phyloP scores from a whole-genome alignment of 2,797 vertebrate species.

The Chelonia mydas region DNA sequence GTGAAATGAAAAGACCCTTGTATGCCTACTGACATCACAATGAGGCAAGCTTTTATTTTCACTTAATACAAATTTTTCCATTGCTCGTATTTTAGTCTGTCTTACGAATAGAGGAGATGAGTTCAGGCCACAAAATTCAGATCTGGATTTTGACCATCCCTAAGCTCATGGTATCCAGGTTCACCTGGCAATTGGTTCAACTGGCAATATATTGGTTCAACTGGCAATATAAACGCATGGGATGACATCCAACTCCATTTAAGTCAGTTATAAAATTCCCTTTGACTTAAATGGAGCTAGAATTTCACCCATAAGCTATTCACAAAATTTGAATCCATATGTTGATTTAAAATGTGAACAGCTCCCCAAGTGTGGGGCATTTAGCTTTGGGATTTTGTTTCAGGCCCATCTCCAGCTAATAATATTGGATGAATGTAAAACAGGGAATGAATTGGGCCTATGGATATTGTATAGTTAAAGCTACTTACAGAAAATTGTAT shows the following conservation, averaged over 20 bases:
- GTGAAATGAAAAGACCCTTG: not conserved
- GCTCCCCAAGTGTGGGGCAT: not conserved
- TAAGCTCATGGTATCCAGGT: not conserved
- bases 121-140: not conserved
- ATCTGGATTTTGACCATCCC: not conserved
- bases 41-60: not conserved
- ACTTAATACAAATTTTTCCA: not conserved
- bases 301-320: not conserved
- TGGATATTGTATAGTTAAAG: not conserved
- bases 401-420: not conserved
- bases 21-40: accelerated
- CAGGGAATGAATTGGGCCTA: no score
- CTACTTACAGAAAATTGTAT: not conserved
- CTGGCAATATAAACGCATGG: not conserved
- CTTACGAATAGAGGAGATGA: not conserved
- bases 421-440: not conserved
- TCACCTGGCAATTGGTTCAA: not conserved
- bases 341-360: not conserved
- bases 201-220: not conserved
- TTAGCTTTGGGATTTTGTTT: not conserved
- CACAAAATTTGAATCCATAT: not conserved
- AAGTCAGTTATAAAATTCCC: not conserved
- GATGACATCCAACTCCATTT: not conserved
- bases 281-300: not conserved
- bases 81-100: not conserved